These are phyloP conservation scores for Anoncus sp. DNA, from an alignment of 2,888 invertebrate species.

Conservation along the genomic window DNA sequence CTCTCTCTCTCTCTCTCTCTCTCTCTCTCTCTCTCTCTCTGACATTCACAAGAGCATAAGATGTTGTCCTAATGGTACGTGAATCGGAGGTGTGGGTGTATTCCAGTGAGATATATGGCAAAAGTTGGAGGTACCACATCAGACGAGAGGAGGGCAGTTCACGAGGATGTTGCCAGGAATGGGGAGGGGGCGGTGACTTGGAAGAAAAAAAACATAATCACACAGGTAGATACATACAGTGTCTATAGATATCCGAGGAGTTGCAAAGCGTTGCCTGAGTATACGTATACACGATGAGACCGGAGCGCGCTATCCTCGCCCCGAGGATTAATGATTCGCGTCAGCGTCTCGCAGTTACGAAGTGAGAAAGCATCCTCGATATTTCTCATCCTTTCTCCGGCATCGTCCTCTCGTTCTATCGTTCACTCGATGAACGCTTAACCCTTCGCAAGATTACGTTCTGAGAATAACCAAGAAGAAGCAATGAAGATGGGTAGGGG, in stretches of 20 bases:
- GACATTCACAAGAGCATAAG: no score
- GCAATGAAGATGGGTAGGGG: slow-evolving; percentile 3
- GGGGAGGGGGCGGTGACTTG: slow-evolving; percentile 26
- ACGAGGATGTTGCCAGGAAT: slow-evolving; percentile 30
- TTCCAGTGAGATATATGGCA: slow-evolving; percentile 25
- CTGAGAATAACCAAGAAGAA: slow-evolving; percentile 53
- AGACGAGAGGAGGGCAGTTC: slow-evolving; percentile 20
- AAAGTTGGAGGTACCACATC: slow-evolving; percentile 10
- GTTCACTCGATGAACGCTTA: slow-evolving; percentile 58
- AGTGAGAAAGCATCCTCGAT: slow-evolving; percentile 73
- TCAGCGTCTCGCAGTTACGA: slow-evolving; percentile 72
- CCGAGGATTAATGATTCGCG: slow-evolving; percentile 77
- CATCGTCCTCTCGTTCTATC: slow-evolving; percentile 56
- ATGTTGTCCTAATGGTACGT: background rate
- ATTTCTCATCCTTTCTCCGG: slow-evolving; percentile 66
- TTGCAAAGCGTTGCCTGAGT: slow-evolving; percentile 58
- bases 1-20: no score
- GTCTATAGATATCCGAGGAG: slow-evolving; percentile 45
- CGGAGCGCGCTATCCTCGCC: slow-evolving; percentile 55
- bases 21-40: no score
- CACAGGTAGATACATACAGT: slow-evolving; percentile 67
- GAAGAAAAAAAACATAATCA: slow-evolving; percentile 69
- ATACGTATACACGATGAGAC: slow-evolving; percentile 24
- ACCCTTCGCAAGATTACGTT: slow-evolving; percentile 64
- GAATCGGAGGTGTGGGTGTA: slow-evolving; percentile 43